Evolutionary conservation across 2,888 invertebrate genomes (phyloP).

Genomic region (Amiota mariae): DNA sequence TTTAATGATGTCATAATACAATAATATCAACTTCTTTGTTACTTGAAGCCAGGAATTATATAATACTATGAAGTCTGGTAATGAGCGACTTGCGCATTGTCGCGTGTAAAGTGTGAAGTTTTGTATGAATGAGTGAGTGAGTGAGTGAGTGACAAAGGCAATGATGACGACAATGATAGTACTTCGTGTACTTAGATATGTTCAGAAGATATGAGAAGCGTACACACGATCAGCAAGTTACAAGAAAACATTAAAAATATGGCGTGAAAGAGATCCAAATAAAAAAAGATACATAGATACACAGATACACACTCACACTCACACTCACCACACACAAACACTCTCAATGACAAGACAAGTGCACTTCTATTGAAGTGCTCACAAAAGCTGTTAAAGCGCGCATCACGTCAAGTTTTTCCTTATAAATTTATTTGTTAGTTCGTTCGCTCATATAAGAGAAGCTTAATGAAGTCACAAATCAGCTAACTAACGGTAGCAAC

Average conservation of each 20-base stretch:
- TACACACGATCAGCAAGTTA: neutral
- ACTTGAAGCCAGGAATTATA: neutral
- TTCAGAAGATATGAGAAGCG: neutral
- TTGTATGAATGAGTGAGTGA: no score
- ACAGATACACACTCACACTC: no score
- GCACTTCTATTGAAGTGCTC: neutral
- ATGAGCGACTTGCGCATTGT: neutral
- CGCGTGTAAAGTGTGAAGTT: constrained; percentile 16
- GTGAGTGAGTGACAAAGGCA: neutral
- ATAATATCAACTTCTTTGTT: neutral
- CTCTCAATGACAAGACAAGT: constrained; percentile 10
- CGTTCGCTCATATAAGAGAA: no score
- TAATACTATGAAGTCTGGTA: neutral
- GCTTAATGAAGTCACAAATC: no score
- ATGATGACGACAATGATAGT: neutral
- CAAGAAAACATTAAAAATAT: no score
- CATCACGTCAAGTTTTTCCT: no score
- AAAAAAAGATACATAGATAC: no score
- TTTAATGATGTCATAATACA: neutral
- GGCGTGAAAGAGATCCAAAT: no score
- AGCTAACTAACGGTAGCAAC: no score
- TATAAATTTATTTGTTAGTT: no score
- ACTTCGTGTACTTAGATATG: constrained; percentile 10
- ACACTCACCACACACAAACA: no score
- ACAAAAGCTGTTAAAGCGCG: no score